These are phyloP conservation scores for Oophaga sylvatica DNA, from an alignment of 2,797 vertebrate species.

Conservation along the genomic window DNA sequence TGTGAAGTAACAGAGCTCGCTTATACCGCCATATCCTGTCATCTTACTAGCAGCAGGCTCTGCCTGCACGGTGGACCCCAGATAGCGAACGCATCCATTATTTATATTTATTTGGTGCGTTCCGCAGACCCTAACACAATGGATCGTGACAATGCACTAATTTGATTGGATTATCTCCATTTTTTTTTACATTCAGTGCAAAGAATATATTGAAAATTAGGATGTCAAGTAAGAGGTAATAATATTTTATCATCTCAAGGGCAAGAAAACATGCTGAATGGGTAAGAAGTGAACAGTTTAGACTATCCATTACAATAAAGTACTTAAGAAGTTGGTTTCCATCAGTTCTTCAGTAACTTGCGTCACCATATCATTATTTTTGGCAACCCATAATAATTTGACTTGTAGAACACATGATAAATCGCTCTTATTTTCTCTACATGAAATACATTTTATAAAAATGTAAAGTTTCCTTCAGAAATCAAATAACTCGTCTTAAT, in stretches of 20 bases:
- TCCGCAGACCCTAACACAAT: too few species aligned
- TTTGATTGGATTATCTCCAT: not conserved
- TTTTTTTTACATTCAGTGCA: not conserved
- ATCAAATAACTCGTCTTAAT: not conserved
- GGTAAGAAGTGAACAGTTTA: not conserved
- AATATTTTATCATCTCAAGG: not conserved
- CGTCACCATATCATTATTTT: not conserved
- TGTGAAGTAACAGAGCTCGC: too few species aligned
- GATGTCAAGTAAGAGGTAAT: not conserved
- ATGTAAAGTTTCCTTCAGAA: not conserved
- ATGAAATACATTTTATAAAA: slow-evolving; percentile 9
- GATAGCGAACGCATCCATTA: too few species aligned
- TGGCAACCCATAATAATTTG: not conserved
- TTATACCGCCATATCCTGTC: too few species aligned
- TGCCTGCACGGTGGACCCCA: too few species aligned
- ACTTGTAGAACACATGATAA: not conserved
- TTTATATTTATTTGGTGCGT: too few species aligned
- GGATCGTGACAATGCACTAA: too few species aligned
- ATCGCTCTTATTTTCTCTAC: not conserved
- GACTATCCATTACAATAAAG: not conserved
- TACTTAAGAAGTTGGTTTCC: not conserved
- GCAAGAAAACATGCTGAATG: not conserved
- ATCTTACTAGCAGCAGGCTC: too few species aligned
- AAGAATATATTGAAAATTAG: not conserved
- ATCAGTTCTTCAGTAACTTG: not conserved